Conservation (phyloP, 2,113 vertebrate species). For the Campylorhamphus procurvoides region DNA sequence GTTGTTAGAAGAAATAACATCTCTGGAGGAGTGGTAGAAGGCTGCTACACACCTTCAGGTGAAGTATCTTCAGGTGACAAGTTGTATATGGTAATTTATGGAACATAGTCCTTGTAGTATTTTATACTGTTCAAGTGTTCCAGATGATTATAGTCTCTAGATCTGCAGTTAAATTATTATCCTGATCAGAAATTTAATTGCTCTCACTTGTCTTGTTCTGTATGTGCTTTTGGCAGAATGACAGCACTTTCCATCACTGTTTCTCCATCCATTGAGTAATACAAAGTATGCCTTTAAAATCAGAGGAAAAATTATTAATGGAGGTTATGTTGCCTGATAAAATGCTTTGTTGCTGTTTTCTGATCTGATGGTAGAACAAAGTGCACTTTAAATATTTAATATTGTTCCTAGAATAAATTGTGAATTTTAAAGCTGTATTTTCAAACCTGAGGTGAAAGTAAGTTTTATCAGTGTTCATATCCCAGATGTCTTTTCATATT, state of each 20-base stretch:
- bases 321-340: background rate
- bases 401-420: background rate
- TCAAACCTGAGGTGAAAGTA: background rate
- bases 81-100: background rate
- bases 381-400: conserved; percentile 25
- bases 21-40: background rate
- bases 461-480: background rate
- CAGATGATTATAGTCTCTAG: conserved; percentile 55
- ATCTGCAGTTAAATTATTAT: conserved; percentile 63
- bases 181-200: conserved; percentile 67
- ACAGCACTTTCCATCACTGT: conserved; percentile 51
- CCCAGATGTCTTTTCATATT: background rate
- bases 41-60: background rate
- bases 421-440: conserved; percentile 6
- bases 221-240: conserved; percentile 51
- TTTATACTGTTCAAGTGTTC: conserved; percentile 36
- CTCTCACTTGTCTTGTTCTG: conserved; percentile 64
- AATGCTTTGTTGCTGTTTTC: conserved; percentile 25
- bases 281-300: conserved; percentile 41
- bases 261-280: conserved; percentile 1
- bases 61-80: background rate
- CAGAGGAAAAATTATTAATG: conserved; percentile 9
- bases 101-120: background rate
- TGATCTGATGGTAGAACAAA: background rate
- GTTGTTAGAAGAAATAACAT: background rate